Conservation (phyloP, 2,113 vertebrate genomes). For the Jaculus jaculus region DNA sequence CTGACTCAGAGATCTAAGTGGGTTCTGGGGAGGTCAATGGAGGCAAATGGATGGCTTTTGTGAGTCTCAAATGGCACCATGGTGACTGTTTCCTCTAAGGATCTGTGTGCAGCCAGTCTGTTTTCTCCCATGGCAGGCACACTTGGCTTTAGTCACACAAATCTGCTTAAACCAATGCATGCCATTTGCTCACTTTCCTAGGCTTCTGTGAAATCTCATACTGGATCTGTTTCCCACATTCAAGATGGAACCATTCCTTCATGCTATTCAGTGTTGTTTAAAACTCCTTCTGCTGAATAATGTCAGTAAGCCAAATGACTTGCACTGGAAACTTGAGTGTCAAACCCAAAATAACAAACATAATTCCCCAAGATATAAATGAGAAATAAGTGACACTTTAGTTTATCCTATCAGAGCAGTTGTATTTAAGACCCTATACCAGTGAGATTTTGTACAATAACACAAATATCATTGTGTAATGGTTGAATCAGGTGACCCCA, state of each 20-base stretch:
- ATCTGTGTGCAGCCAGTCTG: not conserved
- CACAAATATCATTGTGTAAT: not conserved
- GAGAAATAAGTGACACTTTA: not conserved
- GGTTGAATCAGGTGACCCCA: no score
- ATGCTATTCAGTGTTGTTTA: not conserved
- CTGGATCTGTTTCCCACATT: not conserved
- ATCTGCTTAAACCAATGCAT: conserved; percentile 53
- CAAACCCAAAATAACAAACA: not conserved
- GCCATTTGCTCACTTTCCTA: conserved; percentile 60
- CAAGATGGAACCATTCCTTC: not conserved
- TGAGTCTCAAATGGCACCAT: conserved; percentile 40
- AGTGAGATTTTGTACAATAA: not conserved
- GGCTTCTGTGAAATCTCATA: conserved; percentile 18
- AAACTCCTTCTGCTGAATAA: conserved; percentile 40
- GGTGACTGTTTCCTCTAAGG: conserved; percentile 15
- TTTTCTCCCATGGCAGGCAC: conserved; percentile 48
- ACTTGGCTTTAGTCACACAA: conserved; percentile 53
- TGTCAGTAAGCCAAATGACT: conserved; percentile 22
- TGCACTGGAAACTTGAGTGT: not conserved
- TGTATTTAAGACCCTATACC: not conserved
- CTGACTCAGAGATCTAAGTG: conserved; percentile 24
- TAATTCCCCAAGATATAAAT: conserved; percentile 12
- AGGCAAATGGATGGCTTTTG: conserved; percentile 15
- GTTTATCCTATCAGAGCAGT: not conserved
- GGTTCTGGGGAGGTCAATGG: not conserved